Evolutionary conservation across 2,888 invertebrate genomes (phyloP).

Genomic region (Ceriagrion tenellum): DNA sequence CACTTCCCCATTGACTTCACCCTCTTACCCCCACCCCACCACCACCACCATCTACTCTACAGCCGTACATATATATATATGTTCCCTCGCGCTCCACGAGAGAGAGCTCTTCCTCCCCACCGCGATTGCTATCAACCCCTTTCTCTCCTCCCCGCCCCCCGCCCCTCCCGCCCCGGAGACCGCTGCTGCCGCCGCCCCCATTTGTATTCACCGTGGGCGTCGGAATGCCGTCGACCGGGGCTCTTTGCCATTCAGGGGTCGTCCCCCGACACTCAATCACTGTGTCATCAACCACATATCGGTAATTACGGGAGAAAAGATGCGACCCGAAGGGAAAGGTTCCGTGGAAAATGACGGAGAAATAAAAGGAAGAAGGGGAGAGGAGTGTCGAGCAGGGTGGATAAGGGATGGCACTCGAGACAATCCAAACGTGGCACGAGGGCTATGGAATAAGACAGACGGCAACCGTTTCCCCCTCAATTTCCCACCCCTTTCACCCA

Average conservation of each 20-base stretch:
- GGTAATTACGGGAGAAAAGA: neutral
- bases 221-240: slow-evolving; percentile 13
- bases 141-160: neutral
- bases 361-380: neutral
- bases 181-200: neutral
- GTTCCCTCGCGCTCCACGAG: too few relatives aligned
- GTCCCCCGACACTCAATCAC: slow-evolving; percentile 39
- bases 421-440: neutral
- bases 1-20: too few relatives aligned
- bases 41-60: too few relatives aligned
- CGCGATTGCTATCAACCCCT: too few relatives aligned
- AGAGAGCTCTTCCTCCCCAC: too few relatives aligned
- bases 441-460: neutral
- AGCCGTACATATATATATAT: too few relatives aligned
- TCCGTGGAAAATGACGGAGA: slow-evolving; percentile 18
- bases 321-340: neutral
- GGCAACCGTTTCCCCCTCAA: neutral
- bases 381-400: neutral
- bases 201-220: slow-evolving; percentile 19
- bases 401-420: neutral
- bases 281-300: slow-evolving; percentile 32
- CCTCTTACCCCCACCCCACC: too few relatives aligned
- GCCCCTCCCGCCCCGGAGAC: neutral
- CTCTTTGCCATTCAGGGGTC: slow-evolving; percentile 6
- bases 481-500: neutral